Evolutionary conservation across 2,113 vertebrate genomes (phyloP).

Genomic region (Delphinus delphis): DNA sequence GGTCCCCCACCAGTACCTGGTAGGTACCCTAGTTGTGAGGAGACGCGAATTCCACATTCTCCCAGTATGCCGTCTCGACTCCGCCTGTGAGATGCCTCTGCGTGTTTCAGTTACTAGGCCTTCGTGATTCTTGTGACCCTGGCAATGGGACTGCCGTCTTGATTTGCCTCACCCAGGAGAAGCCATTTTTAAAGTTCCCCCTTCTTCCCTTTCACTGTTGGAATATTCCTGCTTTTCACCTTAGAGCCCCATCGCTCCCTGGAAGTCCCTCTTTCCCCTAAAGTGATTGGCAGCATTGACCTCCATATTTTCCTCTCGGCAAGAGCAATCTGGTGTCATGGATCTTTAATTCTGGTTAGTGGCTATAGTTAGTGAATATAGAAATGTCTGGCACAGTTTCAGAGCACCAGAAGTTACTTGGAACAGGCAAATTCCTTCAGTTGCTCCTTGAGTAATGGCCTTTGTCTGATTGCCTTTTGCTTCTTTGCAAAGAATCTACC

Average conservation of each 20-base stretch:
- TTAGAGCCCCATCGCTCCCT: neutral
- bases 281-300: neutral
- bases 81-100: neutral
- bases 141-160: neutral
- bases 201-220: neutral
- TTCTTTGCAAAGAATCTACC: neutral
- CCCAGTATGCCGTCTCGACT: no score
- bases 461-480: neutral
- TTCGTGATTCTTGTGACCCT: neutral
- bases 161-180: neutral
- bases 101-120: neutral
- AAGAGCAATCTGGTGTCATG: neutral
- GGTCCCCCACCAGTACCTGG: no score
- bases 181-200: neutral
- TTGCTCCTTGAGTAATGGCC: neutral
- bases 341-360: neutral
- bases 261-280: neutral
- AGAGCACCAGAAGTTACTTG: neutral
- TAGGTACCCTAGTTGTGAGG: no score
- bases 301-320: conserved; percentile 1
- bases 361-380: neutral
- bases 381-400: neutral
- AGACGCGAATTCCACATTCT: fast-evolving
- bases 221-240: neutral
- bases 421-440: neutral